A percentile compares a stretch with the other conserved stretches of the same genome.
These are phyloP conservation scores for Drosophila atripex DNA, from an alignment of 2,888 invertebrate species.

Conservation along the genomic window DNA sequence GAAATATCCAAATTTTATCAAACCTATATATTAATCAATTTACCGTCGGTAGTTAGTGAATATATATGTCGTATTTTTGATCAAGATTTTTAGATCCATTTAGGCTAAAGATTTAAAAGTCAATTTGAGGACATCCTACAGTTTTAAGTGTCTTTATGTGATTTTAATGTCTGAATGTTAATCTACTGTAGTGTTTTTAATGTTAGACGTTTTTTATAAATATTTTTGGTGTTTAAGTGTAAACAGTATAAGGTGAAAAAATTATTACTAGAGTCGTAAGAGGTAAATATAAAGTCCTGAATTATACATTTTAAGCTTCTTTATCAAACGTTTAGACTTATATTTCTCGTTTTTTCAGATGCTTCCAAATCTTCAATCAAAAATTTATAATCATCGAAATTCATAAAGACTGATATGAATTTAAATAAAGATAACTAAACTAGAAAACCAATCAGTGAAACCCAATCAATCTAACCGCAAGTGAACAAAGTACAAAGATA, in stretches of 20 bases:
- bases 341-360: slow-evolving; percentile 42
- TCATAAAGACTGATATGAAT: slow-evolving; percentile 58
- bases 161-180: slow-evolving; percentile 33
- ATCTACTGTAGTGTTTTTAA: slow-evolving; percentile 22
- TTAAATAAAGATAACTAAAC: neutral
- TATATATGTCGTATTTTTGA: slow-evolving; percentile 3
- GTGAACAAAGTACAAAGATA: slow-evolving; percentile 14
- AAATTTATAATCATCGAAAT: slow-evolving; percentile 16
- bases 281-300: neutral
- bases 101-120: slow-evolving; percentile 47
- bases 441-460: slow-evolving; percentile 9
- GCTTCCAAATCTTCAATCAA: slow-evolving; percentile 31
- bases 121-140: slow-evolving; percentile 29
- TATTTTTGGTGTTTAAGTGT: slow-evolving; percentile 23
- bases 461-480: slow-evolving; percentile 10
- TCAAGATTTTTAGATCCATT: slow-evolving; percentile 18
- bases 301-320: neutral
- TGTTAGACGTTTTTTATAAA: slow-evolving; percentile 16
- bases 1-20: neutral
- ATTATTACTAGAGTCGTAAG: neutral
- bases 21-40: neutral
- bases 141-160: slow-evolving; percentile 42
- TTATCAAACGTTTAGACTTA: neutral
- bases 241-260: neutral
- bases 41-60: slow-evolving; percentile 55